Conservation (phyloP, 2,888 invertebrate genomes). For the Eristalis tenax region DNA sequence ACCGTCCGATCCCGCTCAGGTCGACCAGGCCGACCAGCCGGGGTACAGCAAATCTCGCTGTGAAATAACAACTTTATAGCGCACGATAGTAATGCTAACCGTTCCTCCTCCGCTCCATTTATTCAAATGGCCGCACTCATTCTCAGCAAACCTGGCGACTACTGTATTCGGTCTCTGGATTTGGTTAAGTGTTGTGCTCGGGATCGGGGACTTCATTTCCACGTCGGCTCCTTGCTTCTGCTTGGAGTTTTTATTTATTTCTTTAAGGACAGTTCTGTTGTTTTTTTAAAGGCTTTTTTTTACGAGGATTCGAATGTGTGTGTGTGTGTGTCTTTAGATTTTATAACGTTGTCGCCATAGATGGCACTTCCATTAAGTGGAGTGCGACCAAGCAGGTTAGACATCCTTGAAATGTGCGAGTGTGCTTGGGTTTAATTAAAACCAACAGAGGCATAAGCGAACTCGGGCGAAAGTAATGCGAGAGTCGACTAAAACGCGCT, state of each 20-base stretch:
- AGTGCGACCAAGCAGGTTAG: constrained; percentile 10
- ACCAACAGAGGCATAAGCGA: constrained; percentile 41
- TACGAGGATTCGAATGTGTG: not conserved
- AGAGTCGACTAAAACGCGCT: constrained; percentile 6
- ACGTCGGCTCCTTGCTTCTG: constrained; percentile 29
- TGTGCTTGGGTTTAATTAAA: constrained; percentile 59
- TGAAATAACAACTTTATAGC: constrained; percentile 66
- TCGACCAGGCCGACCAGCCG: not conserved
- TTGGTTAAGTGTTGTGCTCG: constrained; percentile 1
- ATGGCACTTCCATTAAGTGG: constrained; percentile 4
- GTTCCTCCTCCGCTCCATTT: constrained; percentile 41
- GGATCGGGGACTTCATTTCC: not conserved
- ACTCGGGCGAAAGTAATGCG: constrained; percentile 7
- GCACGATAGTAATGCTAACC: constrained; percentile 60
- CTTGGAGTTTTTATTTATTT: constrained; percentile 31
- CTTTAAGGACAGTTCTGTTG: not conserved
- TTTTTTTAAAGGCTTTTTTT: constrained; percentile 4
- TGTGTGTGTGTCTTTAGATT: not conserved
- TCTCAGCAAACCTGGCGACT: not conserved
- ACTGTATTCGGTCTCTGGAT: not conserved
- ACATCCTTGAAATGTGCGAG: constrained; percentile 15
- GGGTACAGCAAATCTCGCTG: constrained; percentile 56
- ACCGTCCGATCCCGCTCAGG: constrained; percentile 1
- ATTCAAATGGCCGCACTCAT: constrained; percentile 51
- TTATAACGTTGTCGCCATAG: not conserved